Evolutionary conservation across 2,888 invertebrate genomes (phyloP).

Genomic region (Cephus rjabovi): DNA sequence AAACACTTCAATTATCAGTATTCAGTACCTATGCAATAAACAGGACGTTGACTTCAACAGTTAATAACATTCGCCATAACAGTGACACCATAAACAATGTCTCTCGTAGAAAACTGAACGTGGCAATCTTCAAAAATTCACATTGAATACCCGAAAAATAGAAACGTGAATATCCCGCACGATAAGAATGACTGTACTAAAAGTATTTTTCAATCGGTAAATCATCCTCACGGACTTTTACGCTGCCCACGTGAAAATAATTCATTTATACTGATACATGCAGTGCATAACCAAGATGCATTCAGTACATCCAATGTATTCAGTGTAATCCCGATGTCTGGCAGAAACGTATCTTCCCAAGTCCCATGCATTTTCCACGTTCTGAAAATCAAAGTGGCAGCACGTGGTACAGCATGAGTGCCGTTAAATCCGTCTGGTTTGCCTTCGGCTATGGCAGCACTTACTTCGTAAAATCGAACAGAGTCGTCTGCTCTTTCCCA

Average conservation of each 20-base stretch:
- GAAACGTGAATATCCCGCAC: neutral
- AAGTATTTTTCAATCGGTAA: neutral
- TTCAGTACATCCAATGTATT: neutral
- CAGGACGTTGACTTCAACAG: neutral
- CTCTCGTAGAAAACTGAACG: neutral
- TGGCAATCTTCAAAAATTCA: neutral
- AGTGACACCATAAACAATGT: neutral
- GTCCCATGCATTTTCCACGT: neutral
- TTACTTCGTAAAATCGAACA: conserved; percentile 1
- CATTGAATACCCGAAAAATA: neutral
- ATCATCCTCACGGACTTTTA: neutral
- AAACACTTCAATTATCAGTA: neutral
- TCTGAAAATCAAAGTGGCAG: neutral
- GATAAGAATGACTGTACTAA: neutral
- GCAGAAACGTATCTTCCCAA: neutral
- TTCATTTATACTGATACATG: neutral
- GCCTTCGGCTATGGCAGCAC: neutral
- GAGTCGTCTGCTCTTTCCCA: neutral
- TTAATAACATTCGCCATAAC: neutral
- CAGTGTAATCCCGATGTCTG: neutral
- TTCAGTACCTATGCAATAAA: neutral
- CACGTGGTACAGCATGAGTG: neutral
- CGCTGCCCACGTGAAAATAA: neutral
- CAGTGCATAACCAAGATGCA: neutral
- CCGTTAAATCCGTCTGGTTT: neutral